These are phyloP conservation scores for Polyergus mexicanus DNA, from an alignment of 1,140 invertebrate genomes.

Conservation along the genomic window DNA sequence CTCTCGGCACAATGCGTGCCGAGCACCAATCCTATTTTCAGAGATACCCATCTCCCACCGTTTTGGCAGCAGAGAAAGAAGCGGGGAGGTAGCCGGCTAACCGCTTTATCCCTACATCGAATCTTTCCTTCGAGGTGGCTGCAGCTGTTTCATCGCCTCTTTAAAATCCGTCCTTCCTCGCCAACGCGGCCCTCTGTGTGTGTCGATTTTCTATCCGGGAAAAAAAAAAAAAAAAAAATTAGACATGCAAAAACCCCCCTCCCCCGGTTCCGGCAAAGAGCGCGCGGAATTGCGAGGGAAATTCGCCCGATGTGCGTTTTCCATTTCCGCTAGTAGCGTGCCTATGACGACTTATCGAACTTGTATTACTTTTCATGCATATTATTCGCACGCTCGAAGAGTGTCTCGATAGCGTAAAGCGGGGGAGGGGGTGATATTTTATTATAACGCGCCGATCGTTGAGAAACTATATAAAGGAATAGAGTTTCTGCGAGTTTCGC, in stretches of 20 bases:
- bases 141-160: constrained; percentile 79
- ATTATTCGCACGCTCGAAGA: constrained; percentile 22
- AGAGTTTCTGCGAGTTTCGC: not conserved
- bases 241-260: constrained; percentile 55
- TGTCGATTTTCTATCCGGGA: constrained; percentile 10
- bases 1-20: constrained; percentile 78
- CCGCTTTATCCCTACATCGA: constrained; percentile 75
- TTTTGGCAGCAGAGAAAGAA: constrained; percentile 57
- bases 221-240: constrained; percentile 61
- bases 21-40: constrained; percentile 82
- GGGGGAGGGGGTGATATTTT: constrained; percentile 17
- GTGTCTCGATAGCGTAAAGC: constrained; percentile 31
- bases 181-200: constrained; percentile 3
- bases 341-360: constrained; percentile 45
- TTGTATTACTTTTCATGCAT: constrained; percentile 38
- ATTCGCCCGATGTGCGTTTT: constrained; percentile 27
- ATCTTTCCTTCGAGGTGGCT: constrained; percentile 72
- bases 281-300: constrained; percentile 30
- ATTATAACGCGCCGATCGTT: constrained; percentile 23
- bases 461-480: not conserved
- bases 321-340: constrained; percentile 30
- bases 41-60: constrained; percentile 80
- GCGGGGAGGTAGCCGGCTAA: constrained; percentile 68
- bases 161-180: constrained; percentile 69
- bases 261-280: too few relatives aligned